Base-by-base conservation (phyloP, 2,888 invertebrate species). In the Apodemia mormo region DNA sequence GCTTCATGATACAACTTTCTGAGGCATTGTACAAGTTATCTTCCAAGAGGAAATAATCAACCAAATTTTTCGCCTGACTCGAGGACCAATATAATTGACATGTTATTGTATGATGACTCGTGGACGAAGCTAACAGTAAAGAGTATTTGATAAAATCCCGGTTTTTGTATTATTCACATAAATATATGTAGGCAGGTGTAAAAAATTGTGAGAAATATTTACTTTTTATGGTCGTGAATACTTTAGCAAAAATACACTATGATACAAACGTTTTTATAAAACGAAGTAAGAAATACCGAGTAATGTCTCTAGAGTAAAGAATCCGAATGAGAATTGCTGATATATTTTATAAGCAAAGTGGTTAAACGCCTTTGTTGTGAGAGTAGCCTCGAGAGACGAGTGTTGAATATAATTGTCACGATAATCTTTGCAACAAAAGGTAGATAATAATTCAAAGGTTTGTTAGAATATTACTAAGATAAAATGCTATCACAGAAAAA, bases 301-400 rank as follows among this genome's bases (percentile, higher is more conserved):
- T 58, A 37, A 14, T n/a, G 33, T 30, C 61, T 33, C 61, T 14
- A 12, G 37, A 33, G 30, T 1, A 37, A 64, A 64, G 61, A 61
- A 64, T 33, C 37, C 33, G 37, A 64, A 64, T 37, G 37, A 33
- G 33, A 64, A 64, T 64, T 14, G 14, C 61, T 64, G 61, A 64
- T 37, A 33, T 64, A 37, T 64, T 64, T 52, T 61, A 14, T 61
- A 58, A 33, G 33, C 61, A 14, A 61, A 61, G 12, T 61, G 61
- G 33, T 61, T 61, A 61, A 61, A 58, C 58, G 30, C 58, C 33
- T 61, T 61, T 61, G 61, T 61, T 29, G 10, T 5, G 61, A 30
- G 61, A 33, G 61, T 61, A 61, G 61, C 61, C 61, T 61, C 61
- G 61, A 33, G 61, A 61, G 61, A 61, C 30, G 61, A 30, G 61